A percentile compares a stretch with the other conserved stretches of the same genome.
phyloP scores from a whole-genome alignment of 2,113 vertebrate genomes.

The Eira barbara region DNA sequence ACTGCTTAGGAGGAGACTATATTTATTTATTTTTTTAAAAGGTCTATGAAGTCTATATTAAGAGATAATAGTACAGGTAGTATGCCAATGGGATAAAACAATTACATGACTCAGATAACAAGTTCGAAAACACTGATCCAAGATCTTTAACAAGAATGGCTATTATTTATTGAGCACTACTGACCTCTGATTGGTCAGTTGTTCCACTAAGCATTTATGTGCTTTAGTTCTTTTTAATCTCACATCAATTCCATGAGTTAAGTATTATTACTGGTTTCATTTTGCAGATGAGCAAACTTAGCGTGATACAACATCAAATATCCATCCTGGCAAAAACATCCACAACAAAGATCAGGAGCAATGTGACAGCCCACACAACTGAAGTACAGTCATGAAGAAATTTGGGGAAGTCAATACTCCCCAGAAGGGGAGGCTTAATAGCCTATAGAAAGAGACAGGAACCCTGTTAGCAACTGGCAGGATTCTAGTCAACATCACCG shows the following conservation, averaged over 20 bases:
- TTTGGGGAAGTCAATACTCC: background rate
- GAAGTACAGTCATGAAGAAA: background rate
- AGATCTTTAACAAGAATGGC: background rate
- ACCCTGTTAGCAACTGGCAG: background rate
- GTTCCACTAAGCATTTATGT: background rate
- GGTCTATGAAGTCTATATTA: background rate
- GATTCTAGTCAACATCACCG: background rate
- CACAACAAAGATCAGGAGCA: background rate
- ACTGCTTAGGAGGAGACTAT: background rate
- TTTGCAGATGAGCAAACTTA: background rate
- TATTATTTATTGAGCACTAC: background rate
- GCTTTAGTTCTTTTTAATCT: background rate
- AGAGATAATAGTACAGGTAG: background rate
- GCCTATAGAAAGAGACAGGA: background rate
- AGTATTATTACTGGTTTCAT: background rate
- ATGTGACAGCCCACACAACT: background rate
- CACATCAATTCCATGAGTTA: no score
- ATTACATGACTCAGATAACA: background rate
- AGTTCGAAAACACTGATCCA: background rate
- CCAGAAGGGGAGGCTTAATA: background rate
- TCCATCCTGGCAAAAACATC: background rate
- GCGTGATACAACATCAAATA: background rate
- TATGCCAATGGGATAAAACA: background rate
- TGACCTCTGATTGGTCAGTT: background rate
- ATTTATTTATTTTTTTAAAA: background rate